These are phyloP conservation scores for Pagetopsis macropterus DNA, from an alignment of 2,797 vertebrate genomes.

Conservation along the genomic window DNA sequence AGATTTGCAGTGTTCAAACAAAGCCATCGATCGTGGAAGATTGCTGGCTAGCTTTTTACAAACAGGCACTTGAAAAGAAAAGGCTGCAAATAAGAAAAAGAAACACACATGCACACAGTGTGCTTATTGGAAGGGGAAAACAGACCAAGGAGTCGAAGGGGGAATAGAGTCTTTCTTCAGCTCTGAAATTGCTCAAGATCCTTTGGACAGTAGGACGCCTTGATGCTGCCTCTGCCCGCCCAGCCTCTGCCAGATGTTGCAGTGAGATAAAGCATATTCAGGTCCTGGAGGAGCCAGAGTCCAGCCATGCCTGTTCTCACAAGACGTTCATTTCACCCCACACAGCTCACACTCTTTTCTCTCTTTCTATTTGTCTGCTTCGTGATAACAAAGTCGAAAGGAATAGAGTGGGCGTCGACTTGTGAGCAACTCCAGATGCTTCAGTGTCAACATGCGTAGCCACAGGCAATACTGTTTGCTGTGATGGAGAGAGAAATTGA, in stretches of 20 bases:
- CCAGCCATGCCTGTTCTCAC: slow-evolving; percentile 64
- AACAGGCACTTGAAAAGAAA: slow-evolving; percentile 21
- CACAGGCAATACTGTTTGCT: slow-evolving; percentile 48
- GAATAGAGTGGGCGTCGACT: slow-evolving; percentile 64
- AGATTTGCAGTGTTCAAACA: slow-evolving; percentile 58
- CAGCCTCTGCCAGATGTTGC: slow-evolving; percentile 70
- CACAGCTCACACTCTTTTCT: slow-evolving; percentile 36
- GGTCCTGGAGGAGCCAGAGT: slow-evolving; percentile 58
- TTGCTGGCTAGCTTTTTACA: slow-evolving; percentile 39
- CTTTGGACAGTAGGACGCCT: slow-evolving; percentile 63
- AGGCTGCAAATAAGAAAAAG: slow-evolving; percentile 15
- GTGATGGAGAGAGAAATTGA: slow-evolving; percentile 60
- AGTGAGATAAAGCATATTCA: slow-evolving; percentile 62
- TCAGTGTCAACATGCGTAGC: slow-evolving; percentile 62
- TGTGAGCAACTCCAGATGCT: slow-evolving; percentile 67
- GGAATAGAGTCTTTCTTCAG: slow-evolving; percentile 37
- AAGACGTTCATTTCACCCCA: slow-evolving; percentile 67
- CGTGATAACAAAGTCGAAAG: slow-evolving; percentile 59
- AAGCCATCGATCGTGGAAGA: slow-evolving; percentile 52
- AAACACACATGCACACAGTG: slow-evolving; percentile 4
- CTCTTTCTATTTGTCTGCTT: slow-evolving; percentile 46
- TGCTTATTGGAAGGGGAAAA: slow-evolving; percentile 25
- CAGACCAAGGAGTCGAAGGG: slow-evolving; percentile 19
- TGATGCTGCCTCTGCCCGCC: slow-evolving; percentile 49
- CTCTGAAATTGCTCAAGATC: slow-evolving; percentile 67